Evolutionary conservation across 35 echinoderm and acorn worm species (phyloP).

Genomic region (Amphiura filiformis): DNA sequence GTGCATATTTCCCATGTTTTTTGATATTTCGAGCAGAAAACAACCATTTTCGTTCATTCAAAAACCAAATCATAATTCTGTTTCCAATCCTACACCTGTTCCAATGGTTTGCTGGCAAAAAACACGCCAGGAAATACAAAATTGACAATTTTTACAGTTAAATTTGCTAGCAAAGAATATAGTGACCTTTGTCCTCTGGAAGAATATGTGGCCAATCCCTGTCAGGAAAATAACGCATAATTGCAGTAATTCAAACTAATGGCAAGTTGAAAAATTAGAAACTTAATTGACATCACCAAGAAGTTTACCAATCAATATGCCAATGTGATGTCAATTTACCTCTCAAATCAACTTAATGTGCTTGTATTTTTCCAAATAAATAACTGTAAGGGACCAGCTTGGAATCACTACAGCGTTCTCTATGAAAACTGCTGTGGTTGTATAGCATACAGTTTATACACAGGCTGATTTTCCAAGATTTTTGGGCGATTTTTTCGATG

Average conservation of each 20-base stretch:
- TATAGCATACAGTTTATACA: not conserved
- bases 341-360: not conserved
- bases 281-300: not conserved
- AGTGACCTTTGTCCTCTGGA: not conserved
- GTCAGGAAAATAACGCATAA: not conserved
- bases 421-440: not conserved
- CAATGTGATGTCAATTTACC: not conserved
- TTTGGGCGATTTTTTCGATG: not conserved
- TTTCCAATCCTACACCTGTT: not conserved
- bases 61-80: not conserved
- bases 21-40: not conserved
- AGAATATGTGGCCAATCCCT: not conserved
- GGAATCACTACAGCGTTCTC: not conserved
- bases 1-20: not conserved
- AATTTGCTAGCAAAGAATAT: not conserved
- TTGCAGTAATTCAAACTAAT: not conserved
- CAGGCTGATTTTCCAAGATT: not conserved
- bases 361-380: constrained; percentile 8
- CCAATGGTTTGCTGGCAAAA: not conserved
- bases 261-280: not conserved
- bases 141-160: not conserved
- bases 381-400: constrained; percentile 4
- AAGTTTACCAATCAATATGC: not conserved
- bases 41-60: not conserved
- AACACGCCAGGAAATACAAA: not conserved